Evolutionary conservation across 2,113 vertebrate genomes (phyloP).

Genomic region (Halichoeres trimaculatus): DNA sequence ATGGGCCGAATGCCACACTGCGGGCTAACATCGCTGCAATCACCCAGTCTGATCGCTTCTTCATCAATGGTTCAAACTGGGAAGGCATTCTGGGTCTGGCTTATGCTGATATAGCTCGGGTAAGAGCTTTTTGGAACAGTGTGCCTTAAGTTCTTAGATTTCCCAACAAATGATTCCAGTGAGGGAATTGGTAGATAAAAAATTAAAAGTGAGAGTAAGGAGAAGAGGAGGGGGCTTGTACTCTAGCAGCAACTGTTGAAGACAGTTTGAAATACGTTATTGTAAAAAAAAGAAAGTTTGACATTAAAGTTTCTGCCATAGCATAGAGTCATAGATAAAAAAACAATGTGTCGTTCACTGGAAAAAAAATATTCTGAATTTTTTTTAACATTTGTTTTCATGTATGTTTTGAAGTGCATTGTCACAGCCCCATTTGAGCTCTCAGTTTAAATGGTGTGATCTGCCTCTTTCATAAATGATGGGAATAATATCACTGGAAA

Average conservation of each 20-base stretch:
- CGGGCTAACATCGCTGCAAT: conserved; percentile 97
- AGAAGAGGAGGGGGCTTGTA: no score
- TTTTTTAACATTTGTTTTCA: no score
- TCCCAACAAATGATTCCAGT: background rate
- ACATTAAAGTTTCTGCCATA: no score
- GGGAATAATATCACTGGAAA: background rate
- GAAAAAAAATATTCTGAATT: no score
- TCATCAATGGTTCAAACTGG: conserved; percentile 99
- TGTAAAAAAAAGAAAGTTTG: no score
- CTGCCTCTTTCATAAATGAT: background rate
- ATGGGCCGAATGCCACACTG: conserved; percentile 93
- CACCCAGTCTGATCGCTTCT: conserved; percentile 96
- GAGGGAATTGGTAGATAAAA: no score
- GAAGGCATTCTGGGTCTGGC: conserved; percentile 97
- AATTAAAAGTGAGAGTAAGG: no score
- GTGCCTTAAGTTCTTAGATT: background rate
- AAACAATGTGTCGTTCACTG: no score
- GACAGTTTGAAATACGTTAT: no score
- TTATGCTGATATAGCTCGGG: conserved; percentile 95
- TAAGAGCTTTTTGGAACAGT: conserved; percentile 60
- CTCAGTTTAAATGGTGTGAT: background rate
- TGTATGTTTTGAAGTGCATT: no score
- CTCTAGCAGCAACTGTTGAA: no score
- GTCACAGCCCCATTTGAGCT: background rate
- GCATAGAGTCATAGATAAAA: no score